Percentiles rank a stretch among this genome's conserved stretches.
These are phyloP conservation scores for Hipposideros larvatus DNA, from an alignment of 2,797 vertebrate species.

Conservation along the genomic window DNA sequence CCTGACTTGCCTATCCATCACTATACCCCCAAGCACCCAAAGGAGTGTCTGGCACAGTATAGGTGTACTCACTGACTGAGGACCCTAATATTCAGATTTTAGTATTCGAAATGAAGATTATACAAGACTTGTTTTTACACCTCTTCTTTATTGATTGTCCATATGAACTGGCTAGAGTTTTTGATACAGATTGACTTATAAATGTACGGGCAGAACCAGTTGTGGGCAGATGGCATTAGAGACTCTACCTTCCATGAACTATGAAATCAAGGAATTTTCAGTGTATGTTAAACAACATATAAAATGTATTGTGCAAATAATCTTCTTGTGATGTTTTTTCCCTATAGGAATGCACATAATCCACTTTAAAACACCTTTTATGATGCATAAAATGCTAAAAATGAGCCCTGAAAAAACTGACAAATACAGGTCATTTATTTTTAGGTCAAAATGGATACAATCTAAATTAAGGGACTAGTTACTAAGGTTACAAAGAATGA, in stretches of 20 bases:
- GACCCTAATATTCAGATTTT: background rate
- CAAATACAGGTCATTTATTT: constrained; percentile 69
- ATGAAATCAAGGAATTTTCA: background rate
- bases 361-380: constrained; percentile 52
- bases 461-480: constrained; percentile 79
- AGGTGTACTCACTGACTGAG: background rate
- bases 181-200: background rate
- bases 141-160: background rate
- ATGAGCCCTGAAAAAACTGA: constrained; percentile 59
- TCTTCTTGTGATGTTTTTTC: background rate
- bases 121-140: background rate
- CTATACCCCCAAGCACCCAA: background rate
- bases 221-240: background rate
- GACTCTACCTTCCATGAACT: background rate
- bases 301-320: constrained; percentile 16
- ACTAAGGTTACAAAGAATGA: constrained; percentile 72
- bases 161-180: background rate
- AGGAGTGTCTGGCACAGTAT: background rate
- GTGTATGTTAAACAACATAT: background rate
- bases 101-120: constrained; percentile 14
- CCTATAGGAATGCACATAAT: background rate
- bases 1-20: no score
- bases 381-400: constrained; percentile 51
- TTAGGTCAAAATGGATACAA: constrained; percentile 66
- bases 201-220: background rate